Conservation (phyloP, 2,888 invertebrate species). For the Strigamia maritima region DNA sequence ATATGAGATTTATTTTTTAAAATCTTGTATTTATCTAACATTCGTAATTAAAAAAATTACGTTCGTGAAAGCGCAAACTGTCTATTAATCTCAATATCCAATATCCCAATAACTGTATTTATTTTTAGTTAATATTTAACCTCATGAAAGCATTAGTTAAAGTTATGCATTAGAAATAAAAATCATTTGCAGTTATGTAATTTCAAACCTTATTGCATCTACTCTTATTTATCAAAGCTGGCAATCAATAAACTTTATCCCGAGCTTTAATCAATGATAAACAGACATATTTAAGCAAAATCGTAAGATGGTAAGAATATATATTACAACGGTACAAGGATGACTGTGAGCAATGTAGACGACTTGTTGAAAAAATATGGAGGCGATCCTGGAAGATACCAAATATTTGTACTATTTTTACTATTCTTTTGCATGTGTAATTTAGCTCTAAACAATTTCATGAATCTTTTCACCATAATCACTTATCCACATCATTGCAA, state of each 20-base stretch:
- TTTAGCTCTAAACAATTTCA: conserved; percentile 40
- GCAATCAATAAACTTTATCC: conserved; percentile 1
- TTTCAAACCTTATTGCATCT: background rate
- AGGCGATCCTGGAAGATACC: conserved; percentile 41
- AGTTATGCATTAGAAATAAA: no score
- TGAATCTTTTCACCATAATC: conserved; percentile 39
- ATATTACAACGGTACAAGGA: background rate
- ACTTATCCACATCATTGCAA: conserved; percentile 38
- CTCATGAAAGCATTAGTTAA: no score
- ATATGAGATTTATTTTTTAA: no score
- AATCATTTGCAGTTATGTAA: no score
- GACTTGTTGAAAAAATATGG: conserved; percentile 38
- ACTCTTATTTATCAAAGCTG: background rate
- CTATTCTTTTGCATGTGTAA: conserved; percentile 38
- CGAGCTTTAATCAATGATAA: background rate
- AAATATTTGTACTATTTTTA: conserved; percentile 38
- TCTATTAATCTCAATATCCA: no score
- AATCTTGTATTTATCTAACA: no score
- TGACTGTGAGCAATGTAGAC: conserved; percentile 34
- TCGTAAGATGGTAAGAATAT: background rate
- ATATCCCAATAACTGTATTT: no score
- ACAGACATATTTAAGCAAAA: no score
- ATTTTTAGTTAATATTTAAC: no score
- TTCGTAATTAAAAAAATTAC: no score
- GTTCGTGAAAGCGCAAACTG: no score